A percentile compares a stretch with the other conserved stretches of the same genome.
These are phyloP conservation scores for cattle (Bos taurus) DNA, from an alignment of 2,113 vertebrate species.

Conservation along the genomic window DNA sequence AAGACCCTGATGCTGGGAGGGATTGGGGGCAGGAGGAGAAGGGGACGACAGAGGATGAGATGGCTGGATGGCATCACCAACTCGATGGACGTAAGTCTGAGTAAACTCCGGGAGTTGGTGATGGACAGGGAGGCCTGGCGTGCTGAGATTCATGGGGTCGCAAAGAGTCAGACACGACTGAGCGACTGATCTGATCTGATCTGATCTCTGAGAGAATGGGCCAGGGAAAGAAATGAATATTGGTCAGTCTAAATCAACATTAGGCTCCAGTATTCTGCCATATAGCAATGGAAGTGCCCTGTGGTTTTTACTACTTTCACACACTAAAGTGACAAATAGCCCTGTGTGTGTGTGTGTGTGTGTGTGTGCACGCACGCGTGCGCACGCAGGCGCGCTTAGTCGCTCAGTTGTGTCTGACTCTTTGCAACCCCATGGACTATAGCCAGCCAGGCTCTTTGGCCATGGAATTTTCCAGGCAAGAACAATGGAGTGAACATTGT, in stretches of 20 bases:
- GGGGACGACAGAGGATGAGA: too few species aligned
- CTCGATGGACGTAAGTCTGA: too few species aligned
- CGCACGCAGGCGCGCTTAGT: accelerated
- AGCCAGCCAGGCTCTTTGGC: background rate
- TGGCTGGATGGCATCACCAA: too few species aligned
- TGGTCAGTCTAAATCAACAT: background rate
- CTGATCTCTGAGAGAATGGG: background rate
- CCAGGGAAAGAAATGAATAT: background rate
- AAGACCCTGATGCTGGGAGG: too few species aligned
- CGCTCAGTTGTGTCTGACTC: background rate
- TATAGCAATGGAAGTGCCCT: background rate
- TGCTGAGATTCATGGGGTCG: too few species aligned
- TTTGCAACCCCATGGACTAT: background rate
- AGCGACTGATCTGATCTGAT: too few species aligned
- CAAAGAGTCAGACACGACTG: too few species aligned
- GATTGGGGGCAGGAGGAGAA: too few species aligned
- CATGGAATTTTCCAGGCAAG: background rate
- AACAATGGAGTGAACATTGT: background rate
- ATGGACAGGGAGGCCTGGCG: too few species aligned
- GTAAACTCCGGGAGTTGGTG: too few species aligned
- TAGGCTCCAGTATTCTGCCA: background rate
- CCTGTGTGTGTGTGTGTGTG: background rate
- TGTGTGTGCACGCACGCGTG: accelerated
- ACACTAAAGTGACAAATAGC: background rate
- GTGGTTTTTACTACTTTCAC: background rate